These are phyloP conservation scores for Augochlorella aurata DNA, from an alignment of 2,888 invertebrate species.

Conservation along the genomic window DNA sequence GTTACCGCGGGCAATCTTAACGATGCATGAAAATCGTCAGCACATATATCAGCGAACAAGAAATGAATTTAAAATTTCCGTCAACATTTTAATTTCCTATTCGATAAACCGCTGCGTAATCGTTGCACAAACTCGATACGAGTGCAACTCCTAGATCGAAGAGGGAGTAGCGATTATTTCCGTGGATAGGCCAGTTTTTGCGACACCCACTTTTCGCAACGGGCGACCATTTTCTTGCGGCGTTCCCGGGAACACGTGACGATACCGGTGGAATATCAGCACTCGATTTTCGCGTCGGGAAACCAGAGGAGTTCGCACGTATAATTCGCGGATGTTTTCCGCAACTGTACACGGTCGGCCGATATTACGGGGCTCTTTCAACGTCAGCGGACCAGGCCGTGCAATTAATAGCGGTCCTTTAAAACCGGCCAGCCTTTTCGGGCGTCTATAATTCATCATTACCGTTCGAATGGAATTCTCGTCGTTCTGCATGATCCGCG, in stretches of 20 bases:
- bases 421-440: not conserved
- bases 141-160: too few species aligned
- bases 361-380: slow-evolving; percentile 42
- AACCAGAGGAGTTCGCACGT: not conserved
- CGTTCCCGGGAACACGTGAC: not conserved
- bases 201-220: too few species aligned
- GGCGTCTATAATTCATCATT: slow-evolving; percentile 37
- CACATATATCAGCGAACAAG: too few species aligned
- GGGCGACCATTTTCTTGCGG: not conserved
- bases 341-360: slow-evolving; percentile 18
- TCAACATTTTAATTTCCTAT: too few species aligned
- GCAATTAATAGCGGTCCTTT: slow-evolving; percentile 28
- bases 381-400: not conserved
- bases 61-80: too few species aligned
- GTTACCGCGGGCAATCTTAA: too few species aligned
- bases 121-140: too few species aligned
- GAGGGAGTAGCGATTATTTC: too few species aligned
- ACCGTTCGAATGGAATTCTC: slow-evolving; percentile 22
- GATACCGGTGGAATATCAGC: not conserved
- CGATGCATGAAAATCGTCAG: too few species aligned
- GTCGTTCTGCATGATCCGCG: slow-evolving; percentile 7
- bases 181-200: too few species aligned
- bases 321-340: slow-evolving; percentile 28
- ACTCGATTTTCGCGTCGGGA: not conserved
- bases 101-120: too few species aligned